These are phyloP conservation scores for Heliopora coerulea DNA, from an alignment of 92 coral and sea anemone species.

Conservation along the genomic window DNA sequence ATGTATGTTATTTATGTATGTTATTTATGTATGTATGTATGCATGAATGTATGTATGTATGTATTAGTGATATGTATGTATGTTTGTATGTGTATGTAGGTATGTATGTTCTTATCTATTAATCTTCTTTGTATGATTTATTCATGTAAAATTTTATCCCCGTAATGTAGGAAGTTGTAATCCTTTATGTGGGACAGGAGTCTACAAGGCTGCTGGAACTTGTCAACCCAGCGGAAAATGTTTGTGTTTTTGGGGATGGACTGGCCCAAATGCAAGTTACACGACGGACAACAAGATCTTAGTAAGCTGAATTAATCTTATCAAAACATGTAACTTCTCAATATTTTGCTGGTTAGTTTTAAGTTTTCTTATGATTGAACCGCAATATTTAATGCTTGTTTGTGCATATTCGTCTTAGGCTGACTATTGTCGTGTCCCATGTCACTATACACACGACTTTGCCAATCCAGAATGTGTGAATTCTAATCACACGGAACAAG, in stretches of 20 bases:
- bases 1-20: too few species aligned
- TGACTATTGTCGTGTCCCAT: slow-evolving; percentile 38
- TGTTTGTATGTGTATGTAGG: too few species aligned
- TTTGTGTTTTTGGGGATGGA: slow-evolving; percentile 36
- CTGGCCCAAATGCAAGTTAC: slow-evolving; percentile 36
- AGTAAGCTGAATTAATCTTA: neutral
- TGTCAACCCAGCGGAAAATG: slow-evolving; percentile 28
- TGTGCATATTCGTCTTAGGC: slow-evolving; percentile 21
- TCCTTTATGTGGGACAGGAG: slow-evolving; percentile 27
- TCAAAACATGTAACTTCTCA: too few species aligned
- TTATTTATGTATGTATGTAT: too few species aligned
- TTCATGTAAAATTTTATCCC: too few species aligned
- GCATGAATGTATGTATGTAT: too few species aligned
- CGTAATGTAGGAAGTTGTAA: neutral
- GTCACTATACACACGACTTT: slow-evolving; percentile 37
- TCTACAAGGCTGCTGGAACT: slow-evolving; percentile 5
- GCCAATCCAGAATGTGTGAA: slow-evolving; percentile 31
- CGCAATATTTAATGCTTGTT: neutral
- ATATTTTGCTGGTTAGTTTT: too few species aligned
- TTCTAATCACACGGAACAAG: slow-evolving; percentile 20
- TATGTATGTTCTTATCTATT: too few species aligned
- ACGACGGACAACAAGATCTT: slow-evolving; percentile 29
- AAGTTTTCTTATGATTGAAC: too few species aligned
- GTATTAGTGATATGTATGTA: too few species aligned
- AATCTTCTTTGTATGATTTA: too few species aligned